These are phyloP conservation scores for Pemphigus obesinymphae DNA, from an alignment of 1,140 invertebrate genomes.

Conservation along the genomic window DNA sequence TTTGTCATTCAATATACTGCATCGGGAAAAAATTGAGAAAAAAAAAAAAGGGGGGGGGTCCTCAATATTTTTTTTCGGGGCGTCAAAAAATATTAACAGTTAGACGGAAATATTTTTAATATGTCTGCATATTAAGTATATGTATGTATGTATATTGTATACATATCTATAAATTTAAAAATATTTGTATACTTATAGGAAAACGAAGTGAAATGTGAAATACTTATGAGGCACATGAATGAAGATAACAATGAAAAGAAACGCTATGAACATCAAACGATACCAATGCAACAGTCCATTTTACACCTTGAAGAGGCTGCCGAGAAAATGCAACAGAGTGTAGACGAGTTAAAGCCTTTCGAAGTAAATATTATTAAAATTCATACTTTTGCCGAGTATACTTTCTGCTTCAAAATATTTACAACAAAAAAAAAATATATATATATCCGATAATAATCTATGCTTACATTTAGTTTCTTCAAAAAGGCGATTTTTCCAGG, in stretches of 20 bases:
- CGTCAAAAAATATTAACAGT: too few species aligned
- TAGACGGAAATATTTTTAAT: too few species aligned
- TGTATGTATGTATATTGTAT: not conserved
- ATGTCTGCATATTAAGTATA: not conserved
- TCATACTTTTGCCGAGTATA: not conserved
- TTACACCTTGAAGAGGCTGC: not conserved
- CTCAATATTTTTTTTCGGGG: too few species aligned
- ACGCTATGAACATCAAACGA: not conserved
- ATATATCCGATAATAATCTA: too few species aligned
- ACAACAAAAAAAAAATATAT: too few species aligned
- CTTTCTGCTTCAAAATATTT: too few species aligned
- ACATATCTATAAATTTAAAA: too few species aligned
- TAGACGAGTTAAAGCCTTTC: slow-evolving; percentile 11
- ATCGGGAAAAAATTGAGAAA: too few species aligned
- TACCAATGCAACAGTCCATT: slow-evolving; percentile 12
- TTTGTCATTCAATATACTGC: too few species aligned
- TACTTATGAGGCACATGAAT: not conserved
- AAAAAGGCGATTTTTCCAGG: too few species aligned
- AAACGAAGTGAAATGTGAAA: not conserved
- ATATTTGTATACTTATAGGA: not conserved
- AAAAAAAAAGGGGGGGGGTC: too few species aligned
- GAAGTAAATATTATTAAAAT: slow-evolving; percentile 17
- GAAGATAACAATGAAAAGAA: slow-evolving; percentile 14
- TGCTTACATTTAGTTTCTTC: too few species aligned
- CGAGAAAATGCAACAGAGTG: not conserved